These are phyloP conservation scores for Crematogaster levior DNA, from an alignment of 2,888 invertebrate genomes.

Conservation along the genomic window DNA sequence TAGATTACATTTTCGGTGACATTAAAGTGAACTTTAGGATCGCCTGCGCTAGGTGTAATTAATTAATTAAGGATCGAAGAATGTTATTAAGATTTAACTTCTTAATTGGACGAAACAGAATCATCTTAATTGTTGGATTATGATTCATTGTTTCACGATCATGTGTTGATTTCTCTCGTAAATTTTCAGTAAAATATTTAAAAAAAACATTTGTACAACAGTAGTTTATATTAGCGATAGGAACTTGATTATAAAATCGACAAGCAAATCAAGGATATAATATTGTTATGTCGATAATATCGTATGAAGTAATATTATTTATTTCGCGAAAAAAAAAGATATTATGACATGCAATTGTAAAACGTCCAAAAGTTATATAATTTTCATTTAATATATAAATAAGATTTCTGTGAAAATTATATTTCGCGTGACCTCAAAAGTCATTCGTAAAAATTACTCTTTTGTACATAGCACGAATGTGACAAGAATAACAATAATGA, in stretches of 20 bases:
- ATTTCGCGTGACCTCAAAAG: background rate
- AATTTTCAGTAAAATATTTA: background rate
- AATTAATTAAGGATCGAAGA: conserved; percentile 27
- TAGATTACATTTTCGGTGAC: conserved; percentile 14
- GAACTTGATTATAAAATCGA: background rate
- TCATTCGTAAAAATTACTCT: background rate
- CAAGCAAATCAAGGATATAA: background rate
- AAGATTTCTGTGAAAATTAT: background rate
- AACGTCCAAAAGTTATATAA: background rate
- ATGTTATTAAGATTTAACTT: background rate
- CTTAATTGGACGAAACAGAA: conserved; percentile 22
- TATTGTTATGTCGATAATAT: too few species aligned
- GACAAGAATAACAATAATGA: background rate
- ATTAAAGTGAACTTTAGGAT: background rate
- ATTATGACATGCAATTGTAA: background rate
- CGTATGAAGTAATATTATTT: background rate
- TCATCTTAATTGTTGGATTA: conserved; percentile 23
- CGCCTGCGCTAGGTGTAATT: background rate
- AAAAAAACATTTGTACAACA: background rate
- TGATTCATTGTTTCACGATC: conserved; percentile 17
- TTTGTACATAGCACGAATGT: background rate
- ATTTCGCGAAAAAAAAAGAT: background rate
- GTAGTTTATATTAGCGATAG: background rate
- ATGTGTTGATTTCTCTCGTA: conserved; percentile 21
- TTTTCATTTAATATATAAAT: background rate